Evolutionary conservation across 2,797 vertebrate species (phyloP).

Genomic region (Channa striata): DNA sequence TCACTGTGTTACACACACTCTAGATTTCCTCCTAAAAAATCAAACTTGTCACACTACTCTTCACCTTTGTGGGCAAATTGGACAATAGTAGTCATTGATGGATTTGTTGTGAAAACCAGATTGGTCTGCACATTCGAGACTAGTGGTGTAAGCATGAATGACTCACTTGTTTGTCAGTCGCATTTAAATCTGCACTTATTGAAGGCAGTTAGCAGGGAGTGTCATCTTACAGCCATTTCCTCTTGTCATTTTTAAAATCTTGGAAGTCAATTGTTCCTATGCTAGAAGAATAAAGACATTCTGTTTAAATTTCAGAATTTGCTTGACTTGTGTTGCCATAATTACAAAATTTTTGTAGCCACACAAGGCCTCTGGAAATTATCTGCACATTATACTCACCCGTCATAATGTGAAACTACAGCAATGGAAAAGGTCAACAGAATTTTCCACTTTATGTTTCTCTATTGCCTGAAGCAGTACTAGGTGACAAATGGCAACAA

Average conservation of each 20-base stretch:
- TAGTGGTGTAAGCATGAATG: too few relatives aligned
- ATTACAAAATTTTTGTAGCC: too few relatives aligned
- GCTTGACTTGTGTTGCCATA: background rate
- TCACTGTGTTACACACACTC: slow-evolving; percentile 7
- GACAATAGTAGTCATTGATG: too few relatives aligned
- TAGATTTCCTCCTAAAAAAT: slow-evolving; percentile 33
- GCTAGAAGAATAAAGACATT: background rate
- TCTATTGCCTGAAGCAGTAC: background rate
- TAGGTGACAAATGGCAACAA: background rate
- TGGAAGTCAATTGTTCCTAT: background rate
- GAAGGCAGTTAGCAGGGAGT: background rate
- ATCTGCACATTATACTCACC: background rate
- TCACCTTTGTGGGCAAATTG: too few relatives aligned
- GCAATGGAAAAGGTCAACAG: background rate
- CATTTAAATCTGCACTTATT: background rate
- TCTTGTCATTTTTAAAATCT: background rate
- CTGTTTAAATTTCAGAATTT: background rate
- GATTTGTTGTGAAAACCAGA: too few relatives aligned
- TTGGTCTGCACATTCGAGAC: too few relatives aligned
- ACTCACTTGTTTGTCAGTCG: too few relatives aligned
- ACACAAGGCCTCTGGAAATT: background rate
- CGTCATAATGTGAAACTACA: background rate
- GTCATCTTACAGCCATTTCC: background rate
- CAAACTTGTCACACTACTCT: too few relatives aligned
- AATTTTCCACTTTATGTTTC: background rate